Conservation (phyloP, 2,797 vertebrate species). For the Ispidina picta region DNA sequence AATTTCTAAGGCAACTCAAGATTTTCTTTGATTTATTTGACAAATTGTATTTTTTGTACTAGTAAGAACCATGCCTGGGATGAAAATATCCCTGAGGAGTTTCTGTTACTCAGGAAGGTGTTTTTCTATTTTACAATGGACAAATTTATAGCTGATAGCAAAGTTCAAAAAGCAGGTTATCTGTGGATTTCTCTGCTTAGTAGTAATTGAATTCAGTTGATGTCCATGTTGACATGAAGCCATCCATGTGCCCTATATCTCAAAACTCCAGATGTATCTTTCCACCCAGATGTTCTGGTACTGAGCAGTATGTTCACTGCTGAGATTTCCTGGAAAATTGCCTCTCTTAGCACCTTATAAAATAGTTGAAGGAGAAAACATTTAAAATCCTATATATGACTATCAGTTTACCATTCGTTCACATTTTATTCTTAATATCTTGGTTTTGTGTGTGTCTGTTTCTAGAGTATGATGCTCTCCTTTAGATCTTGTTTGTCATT, state of each 20-base stretch:
- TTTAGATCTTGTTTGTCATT: neutral
- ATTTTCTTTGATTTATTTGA: neutral
- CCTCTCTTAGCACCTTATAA: neutral
- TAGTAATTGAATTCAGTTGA: conserved; percentile 25
- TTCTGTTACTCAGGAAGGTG: neutral
- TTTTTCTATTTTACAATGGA: neutral
- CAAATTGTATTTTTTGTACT: neutral
- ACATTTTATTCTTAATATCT: neutral
- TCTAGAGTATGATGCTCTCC: neutral
- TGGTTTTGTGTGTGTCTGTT: neutral
- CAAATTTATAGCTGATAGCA: neutral
- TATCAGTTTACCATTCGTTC: neutral
- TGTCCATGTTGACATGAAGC: conserved; percentile 33
- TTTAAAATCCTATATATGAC: neutral
- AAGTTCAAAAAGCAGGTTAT: neutral
- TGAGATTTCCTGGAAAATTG: conserved; percentile 10
- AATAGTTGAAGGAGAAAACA: conserved; percentile 9
- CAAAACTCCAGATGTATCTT: conserved; percentile 6
- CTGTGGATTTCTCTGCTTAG: neutral
- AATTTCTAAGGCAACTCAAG: neutral
- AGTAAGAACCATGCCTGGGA: neutral
- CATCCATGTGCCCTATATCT: conserved; percentile 12
- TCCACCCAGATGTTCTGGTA: neutral
- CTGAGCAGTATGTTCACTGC: conserved; percentile 13
- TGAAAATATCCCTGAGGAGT: neutral